These are phyloP conservation scores for Heterotilapia buettikoferi DNA, from an alignment of 2,113 vertebrate genomes.

Conservation along the genomic window DNA sequence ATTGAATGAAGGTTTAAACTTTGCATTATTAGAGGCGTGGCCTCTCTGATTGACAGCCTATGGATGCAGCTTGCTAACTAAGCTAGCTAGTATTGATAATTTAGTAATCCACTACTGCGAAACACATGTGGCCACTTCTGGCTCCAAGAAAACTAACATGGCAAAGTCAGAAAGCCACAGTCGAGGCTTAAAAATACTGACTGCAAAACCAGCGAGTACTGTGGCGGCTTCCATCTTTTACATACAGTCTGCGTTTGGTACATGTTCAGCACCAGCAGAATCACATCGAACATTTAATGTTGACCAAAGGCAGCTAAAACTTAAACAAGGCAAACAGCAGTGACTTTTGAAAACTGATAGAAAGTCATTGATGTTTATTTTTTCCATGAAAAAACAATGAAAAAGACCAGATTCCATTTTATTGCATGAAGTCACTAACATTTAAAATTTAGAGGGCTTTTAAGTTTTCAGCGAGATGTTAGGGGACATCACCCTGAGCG, in stretches of 20 bases:
- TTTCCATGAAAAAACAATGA: neutral
- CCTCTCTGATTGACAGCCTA: neutral
- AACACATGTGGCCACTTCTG: neutral
- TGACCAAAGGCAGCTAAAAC: neutral
- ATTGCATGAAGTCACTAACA: neutral
- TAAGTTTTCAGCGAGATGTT: neutral
- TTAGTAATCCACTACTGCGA: neutral
- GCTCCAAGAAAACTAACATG: neutral
- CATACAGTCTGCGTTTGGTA: neutral
- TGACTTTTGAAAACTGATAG: accelerated
- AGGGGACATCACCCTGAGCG: neutral
- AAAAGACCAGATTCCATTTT: neutral
- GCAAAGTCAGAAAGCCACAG: neutral
- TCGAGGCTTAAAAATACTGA: accelerated
- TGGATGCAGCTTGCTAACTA: neutral
- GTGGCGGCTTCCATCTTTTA: neutral
- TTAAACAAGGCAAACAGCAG: neutral
- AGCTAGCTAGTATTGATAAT: neutral
- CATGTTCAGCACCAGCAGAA: neutral
- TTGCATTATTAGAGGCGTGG: neutral
- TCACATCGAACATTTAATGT: neutral
- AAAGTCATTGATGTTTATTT: neutral
- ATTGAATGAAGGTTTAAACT: neutral
- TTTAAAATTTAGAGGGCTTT: neutral
- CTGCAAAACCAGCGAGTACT: too few relatives aligned